Base-by-base conservation (phyloP, 2,888 invertebrate species). In the Thelaira solivaga region DNA sequence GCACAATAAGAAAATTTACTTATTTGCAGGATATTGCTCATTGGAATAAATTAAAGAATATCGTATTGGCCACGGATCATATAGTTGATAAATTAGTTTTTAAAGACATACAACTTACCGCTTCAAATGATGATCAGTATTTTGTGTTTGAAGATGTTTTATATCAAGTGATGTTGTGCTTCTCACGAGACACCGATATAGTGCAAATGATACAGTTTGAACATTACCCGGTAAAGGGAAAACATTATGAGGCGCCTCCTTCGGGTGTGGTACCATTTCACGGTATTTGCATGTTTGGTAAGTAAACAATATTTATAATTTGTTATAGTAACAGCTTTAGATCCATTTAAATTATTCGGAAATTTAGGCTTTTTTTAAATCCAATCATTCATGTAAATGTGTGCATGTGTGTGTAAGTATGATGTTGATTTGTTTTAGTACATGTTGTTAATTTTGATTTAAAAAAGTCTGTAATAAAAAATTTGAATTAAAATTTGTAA, bases 251-350 rank as follows among this genome's bases (percentile, higher is more conserved):
- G 45, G 87, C 87, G 86, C 98, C 98, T 6, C 98, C 98, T 0
- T 96, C 95, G 86, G 97, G 97, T 0, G 93, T 98, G 36, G 97
- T 98, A 82, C 98, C 98, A 0, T 98, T 97, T 89, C 97, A 98
- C 88, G 98, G 98, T 1, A 97, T 98, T 88, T 95, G 97, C 18
- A 98, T 98, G 98, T 97, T 97, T 88, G 96, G 97, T 97, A 91
- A 89, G 92, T 36, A 4, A 53, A 34, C 8, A 16, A 5, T 10
- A 31, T 43, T 49, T 51, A 2, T 24, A n/a, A n/a, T n/a, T n/a
- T n/a, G n/a, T n/a, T n/a, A n/a, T n/a, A n/a, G n/a, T n/a, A n/a
- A n/a, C n/a, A n/a, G n/a, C n/a, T n/a, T n/a, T n/a, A n/a, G n/a
- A n/a, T n/a, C n/a, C n/a, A n/a, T n/a, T n/a, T n/a, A n/a, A n/a